Evolutionary conservation across 2,797 vertebrate genomes (phyloP).

Genomic region (Triplophysa yarkandensis): DNA sequence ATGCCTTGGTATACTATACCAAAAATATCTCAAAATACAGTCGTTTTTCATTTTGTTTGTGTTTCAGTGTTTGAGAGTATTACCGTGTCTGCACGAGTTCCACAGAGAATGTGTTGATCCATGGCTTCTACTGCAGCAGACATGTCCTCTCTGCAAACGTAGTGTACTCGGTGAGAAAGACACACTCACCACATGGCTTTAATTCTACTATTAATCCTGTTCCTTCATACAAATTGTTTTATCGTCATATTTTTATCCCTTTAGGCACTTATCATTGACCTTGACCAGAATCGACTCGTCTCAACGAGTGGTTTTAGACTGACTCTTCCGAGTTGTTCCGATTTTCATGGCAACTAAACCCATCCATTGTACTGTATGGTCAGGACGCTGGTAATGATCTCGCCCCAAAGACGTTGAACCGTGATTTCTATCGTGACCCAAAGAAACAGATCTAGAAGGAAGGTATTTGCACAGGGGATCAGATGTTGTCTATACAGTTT

Average conservation of each 20-base stretch:
- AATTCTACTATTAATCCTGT: background rate
- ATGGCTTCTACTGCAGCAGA: constrained; percentile 92
- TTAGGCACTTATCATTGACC: constrained; percentile 69
- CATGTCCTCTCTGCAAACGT: constrained; percentile 93
- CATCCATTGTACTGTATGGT: constrained; percentile 15
- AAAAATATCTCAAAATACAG: background rate
- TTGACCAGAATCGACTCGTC: constrained; percentile 9
- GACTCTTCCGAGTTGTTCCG: constrained; percentile 3
- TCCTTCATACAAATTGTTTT: background rate
- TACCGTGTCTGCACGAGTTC: constrained; percentile 92
- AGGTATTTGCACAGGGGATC: constrained; percentile 7
- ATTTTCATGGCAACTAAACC: constrained; percentile 22
- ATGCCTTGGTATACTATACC: background rate
- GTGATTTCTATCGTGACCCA: constrained; percentile 15
- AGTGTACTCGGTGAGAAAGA: constrained; percentile 83
- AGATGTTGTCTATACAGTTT: background rate
- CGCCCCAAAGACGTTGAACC: constrained; percentile 19
- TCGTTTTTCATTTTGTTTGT: constrained; percentile 18
- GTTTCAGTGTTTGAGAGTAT: constrained; percentile 86
- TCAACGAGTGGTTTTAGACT: background rate
- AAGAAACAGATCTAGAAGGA: constrained; percentile 2
- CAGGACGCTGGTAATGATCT: background rate
- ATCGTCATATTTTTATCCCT: background rate
- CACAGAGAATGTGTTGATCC: constrained; percentile 92
- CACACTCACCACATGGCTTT: background rate